Evolutionary conservation across 2,888 invertebrate genomes (phyloP).

Genomic region (Laothoe populi): DNA sequence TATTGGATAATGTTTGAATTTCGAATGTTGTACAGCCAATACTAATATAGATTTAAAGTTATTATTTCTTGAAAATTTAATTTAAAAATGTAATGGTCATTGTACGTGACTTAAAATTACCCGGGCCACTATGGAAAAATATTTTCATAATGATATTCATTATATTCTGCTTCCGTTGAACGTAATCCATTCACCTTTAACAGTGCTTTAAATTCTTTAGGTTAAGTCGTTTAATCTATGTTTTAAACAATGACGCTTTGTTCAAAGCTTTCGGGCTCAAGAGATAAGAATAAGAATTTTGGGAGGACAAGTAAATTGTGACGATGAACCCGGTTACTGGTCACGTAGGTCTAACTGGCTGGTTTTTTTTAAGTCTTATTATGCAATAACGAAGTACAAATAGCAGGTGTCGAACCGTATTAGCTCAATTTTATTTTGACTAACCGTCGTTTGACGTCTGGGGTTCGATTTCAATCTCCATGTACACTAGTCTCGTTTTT

Average conservation of each 20-base stretch:
- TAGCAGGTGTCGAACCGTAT: not conserved
- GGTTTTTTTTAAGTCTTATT: not conserved
- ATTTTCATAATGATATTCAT: slow-evolving; percentile 10
- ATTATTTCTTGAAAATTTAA: not conserved
- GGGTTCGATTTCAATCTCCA: no score
- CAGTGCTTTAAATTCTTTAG: slow-evolving; percentile 9
- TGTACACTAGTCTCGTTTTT: no score
- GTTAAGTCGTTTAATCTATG: not conserved
- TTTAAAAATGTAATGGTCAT: not conserved
- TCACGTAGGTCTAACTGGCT: not conserved
- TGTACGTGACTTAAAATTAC: not conserved
- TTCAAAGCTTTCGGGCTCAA: not conserved
- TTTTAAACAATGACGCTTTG: not conserved
- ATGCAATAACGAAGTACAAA: not conserved
- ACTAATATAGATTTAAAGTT: not conserved
- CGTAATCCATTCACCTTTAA: not conserved
- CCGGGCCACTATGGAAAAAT: slow-evolving; percentile 1
- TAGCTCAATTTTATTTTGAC: no score
- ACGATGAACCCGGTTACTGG: not conserved
- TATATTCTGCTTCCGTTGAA: slow-evolving; percentile 6
- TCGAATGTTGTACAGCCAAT: no score
- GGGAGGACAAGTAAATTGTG: not conserved
- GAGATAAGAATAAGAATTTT: slow-evolving; percentile 8
- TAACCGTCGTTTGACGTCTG: no score
- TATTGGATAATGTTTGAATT: slow-evolving; percentile 42